Percentiles rank a stretch among this genome's conserved stretches.
These are phyloP conservation scores for Sebastes melanostomus DNA, from an alignment of 2,797 vertebrate genomes.

Conservation along the genomic window DNA sequence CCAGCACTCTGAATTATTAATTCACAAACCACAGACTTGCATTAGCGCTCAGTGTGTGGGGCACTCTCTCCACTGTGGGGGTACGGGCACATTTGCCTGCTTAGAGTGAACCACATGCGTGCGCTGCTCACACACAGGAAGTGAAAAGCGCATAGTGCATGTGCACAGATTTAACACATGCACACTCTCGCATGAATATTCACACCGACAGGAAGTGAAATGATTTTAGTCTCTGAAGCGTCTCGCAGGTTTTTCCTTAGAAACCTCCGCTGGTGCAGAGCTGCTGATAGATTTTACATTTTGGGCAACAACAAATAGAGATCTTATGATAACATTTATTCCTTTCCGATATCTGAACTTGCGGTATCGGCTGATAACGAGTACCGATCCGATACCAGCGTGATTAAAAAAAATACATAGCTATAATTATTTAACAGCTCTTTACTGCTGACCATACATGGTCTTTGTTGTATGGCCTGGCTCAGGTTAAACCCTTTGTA, in stretches of 20 bases:
- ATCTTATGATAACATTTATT: fast-evolving
- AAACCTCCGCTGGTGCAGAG: background rate
- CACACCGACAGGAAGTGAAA: slow-evolving; percentile 4
- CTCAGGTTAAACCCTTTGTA: too few species aligned
- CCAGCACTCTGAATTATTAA: slow-evolving; percentile 73
- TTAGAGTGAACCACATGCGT: background rate
- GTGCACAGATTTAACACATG: background rate
- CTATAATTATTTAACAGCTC: too few species aligned
- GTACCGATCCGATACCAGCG: too few species aligned
- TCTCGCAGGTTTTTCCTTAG: background rate
- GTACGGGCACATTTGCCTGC: slow-evolving; percentile 7
- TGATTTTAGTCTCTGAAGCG: background rate
- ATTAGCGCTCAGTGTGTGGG: slow-evolving; percentile 61
- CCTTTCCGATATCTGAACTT: too few species aligned
- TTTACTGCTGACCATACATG: too few species aligned
- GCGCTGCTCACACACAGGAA: background rate
- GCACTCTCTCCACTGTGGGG: background rate
- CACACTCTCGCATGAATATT: slow-evolving; percentile 1
- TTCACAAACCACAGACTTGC: slow-evolving; percentile 63
- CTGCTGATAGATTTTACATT: background rate
- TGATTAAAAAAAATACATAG: too few species aligned
- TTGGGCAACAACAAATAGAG: background rate
- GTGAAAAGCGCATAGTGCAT: background rate
- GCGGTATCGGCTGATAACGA: too few species aligned
- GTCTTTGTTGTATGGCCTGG: too few species aligned